Evolutionary conservation across 2,888 invertebrate genomes (phyloP).

Genomic region (Cephus spinipes): DNA sequence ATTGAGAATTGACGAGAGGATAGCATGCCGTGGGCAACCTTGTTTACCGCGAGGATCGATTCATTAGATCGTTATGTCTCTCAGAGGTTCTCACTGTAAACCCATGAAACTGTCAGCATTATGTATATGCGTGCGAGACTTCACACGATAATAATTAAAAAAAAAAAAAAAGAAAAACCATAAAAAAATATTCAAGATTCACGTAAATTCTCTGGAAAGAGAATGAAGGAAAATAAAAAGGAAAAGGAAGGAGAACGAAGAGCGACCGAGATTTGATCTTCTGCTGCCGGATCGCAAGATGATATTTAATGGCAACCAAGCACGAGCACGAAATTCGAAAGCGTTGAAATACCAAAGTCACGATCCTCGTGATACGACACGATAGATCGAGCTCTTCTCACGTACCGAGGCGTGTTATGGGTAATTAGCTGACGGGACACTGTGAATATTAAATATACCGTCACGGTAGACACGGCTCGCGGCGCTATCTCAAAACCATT

Average conservation of each 20-base stretch:
- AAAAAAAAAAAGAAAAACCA: neutral
- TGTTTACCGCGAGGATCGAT: slow-evolving; percentile 34
- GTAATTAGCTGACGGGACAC: slow-evolving; percentile 7
- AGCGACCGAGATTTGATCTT: neutral
- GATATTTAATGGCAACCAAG: neutral
- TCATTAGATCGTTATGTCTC: slow-evolving; percentile 18
- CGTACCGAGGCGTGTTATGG: slow-evolving; percentile 2
- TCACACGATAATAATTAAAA: neutral
- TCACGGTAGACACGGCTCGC: slow-evolving; percentile 18
- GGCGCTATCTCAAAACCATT: slow-evolving; percentile 36
- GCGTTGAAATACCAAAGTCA: neutral
- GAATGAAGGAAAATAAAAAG: neutral
- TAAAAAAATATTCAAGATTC: neutral
- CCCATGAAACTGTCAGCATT: neutral
- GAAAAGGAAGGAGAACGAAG: neutral
- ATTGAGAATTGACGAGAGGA: slow-evolving; percentile 57
- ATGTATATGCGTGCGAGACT: neutral
- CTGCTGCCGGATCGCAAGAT: neutral
- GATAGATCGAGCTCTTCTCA: slow-evolving; percentile 6
- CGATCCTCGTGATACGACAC: neutral
- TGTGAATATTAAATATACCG: slow-evolving; percentile 1
- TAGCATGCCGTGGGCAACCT: slow-evolving; percentile 44
- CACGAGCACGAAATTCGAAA: neutral
- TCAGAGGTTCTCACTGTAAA: slow-evolving; percentile 16
- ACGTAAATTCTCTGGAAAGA: neutral